Conservation (phyloP, 2,113 vertebrate species). For the Solea solea region DNA sequence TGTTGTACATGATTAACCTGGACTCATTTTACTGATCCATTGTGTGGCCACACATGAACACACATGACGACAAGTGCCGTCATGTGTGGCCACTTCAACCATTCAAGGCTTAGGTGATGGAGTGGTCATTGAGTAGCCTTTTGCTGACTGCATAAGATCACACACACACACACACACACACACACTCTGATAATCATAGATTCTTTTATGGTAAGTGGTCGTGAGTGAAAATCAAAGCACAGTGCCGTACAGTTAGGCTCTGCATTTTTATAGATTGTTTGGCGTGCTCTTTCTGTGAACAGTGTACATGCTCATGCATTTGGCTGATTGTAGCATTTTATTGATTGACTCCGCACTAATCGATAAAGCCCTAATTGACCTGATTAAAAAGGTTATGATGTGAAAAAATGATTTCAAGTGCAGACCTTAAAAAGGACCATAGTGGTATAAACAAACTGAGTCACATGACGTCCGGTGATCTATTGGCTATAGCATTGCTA, state of each 20-base stretch:
- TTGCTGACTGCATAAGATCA: constrained; percentile 52
- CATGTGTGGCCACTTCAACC: background rate
- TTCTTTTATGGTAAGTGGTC: constrained; percentile 58
- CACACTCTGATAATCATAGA: constrained; percentile 26
- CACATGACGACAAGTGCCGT: constrained; percentile 5
- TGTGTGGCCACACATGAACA: background rate
- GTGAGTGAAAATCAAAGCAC: constrained; percentile 66
- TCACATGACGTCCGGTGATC: too few relatives aligned
- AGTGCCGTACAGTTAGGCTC: constrained; percentile 41
- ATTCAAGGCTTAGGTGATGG: constrained; percentile 28
- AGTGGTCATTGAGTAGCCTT: constrained; percentile 30
- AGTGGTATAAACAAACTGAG: background rate
- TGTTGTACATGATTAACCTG: background rate
- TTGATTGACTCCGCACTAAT: constrained; percentile 56
- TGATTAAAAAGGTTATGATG: constrained; percentile 65
- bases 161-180: constrained; percentile 6
- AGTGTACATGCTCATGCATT: constrained; percentile 43
- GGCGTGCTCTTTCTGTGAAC: constrained; percentile 6
- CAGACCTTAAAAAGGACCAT: too few relatives aligned
- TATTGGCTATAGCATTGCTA: too few relatives aligned
- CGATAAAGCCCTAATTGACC: constrained; percentile 64
- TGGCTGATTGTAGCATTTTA: constrained; percentile 57
- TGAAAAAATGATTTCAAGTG: constrained; percentile 29
- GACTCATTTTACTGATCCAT: background rate
- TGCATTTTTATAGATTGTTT: constrained; percentile 58